Evolutionary conservation across 2,888 invertebrate genomes (phyloP).

Genomic region (Drosophila atroscutellata): DNA sequence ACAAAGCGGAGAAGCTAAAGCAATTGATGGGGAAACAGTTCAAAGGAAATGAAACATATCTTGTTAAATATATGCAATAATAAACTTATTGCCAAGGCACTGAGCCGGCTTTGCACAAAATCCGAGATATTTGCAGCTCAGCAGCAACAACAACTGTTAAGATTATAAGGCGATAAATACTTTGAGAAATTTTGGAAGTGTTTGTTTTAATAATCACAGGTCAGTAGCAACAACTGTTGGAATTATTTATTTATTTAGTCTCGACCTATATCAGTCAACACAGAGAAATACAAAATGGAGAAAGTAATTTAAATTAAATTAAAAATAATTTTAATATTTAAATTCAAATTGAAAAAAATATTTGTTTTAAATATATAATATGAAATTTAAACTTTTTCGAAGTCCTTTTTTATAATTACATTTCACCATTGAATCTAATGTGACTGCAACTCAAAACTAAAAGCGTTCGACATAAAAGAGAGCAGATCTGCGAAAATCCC

Average conservation of each 20-base stretch:
- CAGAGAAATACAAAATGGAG: neutral
- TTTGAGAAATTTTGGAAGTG: neutral
- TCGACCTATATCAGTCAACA: neutral
- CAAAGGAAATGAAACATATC: neutral
- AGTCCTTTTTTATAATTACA: constrained; percentile 29
- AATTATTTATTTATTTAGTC: neutral
- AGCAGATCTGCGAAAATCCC: constrained; percentile 15
- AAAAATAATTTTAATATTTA: neutral
- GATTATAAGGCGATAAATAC: neutral
- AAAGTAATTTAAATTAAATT: neutral
- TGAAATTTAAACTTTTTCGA: neutral
- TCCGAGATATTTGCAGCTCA: neutral
- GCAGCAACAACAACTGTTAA: neutral
- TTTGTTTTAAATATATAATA: neutral
- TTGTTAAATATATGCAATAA: neutral
- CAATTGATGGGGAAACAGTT: neutral
- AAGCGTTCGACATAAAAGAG: constrained; percentile 56
- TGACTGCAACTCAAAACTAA: constrained; percentile 37
- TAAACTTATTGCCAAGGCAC: neutral
- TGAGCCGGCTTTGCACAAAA: neutral
- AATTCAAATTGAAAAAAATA: neutral
- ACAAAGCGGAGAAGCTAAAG: neutral
- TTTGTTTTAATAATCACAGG: neutral
- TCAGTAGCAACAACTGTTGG: neutral
- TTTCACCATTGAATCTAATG: constrained; percentile 41